Base-by-base conservation (phyloP, 2,113 vertebrate genomes). In the Elaphurus davidianus region DNA sequence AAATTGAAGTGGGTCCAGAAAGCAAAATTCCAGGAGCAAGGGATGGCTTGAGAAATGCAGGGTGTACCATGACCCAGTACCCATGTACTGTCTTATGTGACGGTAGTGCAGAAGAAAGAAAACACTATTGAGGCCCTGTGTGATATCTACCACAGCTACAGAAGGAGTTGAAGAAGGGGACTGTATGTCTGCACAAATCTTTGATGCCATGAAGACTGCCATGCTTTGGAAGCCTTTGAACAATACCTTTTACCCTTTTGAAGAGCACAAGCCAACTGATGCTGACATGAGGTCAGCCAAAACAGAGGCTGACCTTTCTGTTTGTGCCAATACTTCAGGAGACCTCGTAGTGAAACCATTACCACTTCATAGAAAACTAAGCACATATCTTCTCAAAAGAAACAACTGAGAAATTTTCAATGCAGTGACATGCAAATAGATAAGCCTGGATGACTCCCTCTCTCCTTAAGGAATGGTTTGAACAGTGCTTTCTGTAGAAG, bases 161-260 rank as follows among this genome's bases (percentile, higher is more conserved):
- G 92, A 64, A 82, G 10, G 40, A 27, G 54, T 15, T 93, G 23
- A 92, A 85, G 76, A 81, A 55, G 47, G 16, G 7, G 10, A 91
- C 91, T 76, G 43, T 17, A 2, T 57, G 17, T 36, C 79, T 90
- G 12, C 54, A 81, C 2, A 50, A 86, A 71, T 85, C 84, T 90
- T 91, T 2, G 28, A 2, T 92, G 23, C n/a, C 52, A 4, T 43
- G 67, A 50, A 78, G 36, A 76, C 16, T 0, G 0, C 36, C 11
- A 36, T 85, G 57, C 14, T 88, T 97, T 95, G 86, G n/a, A 92
- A 85, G 30, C 16, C 84, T 40, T 90, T 95, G 57, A 97, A 94
- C 28, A 62, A 71, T 62, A 17, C 55, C 28, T 19, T 27, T 71
- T 97, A 60, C 25, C 43, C 15, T 94, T 93, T 92, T 79, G 88